Conservation (phyloP, 2,797 vertebrate genomes). For the Hafferia zeledoni region DNA sequence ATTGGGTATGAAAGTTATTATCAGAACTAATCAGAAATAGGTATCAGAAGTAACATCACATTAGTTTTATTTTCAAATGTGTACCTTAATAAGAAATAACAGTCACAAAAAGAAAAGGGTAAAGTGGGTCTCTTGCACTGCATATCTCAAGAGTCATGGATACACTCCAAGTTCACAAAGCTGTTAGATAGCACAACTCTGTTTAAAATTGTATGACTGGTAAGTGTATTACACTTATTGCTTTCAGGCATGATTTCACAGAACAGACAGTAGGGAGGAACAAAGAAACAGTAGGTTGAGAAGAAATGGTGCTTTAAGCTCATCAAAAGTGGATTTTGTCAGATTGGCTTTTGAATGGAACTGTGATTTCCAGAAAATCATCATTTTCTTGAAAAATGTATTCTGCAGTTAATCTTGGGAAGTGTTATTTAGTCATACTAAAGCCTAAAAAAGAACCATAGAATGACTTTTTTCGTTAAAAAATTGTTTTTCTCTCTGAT, state of each 20-base stretch:
- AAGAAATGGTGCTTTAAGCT: background rate
- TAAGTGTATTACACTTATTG: slow-evolving; percentile 1
- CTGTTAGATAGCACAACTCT: slow-evolving; percentile 34
- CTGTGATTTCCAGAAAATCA: background rate
- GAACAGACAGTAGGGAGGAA: background rate
- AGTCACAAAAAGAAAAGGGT: background rate
- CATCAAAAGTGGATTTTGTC: background rate
- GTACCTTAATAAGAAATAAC: background rate
- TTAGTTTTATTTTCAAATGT: background rate
- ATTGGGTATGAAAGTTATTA: background rate
- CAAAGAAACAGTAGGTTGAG: background rate
- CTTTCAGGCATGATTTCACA: slow-evolving; percentile 42
- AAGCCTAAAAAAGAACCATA: background rate
- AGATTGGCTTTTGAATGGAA: background rate
- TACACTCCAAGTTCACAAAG: background rate
- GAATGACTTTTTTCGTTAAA: background rate
- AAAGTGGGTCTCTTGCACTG: background rate
- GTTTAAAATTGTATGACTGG: slow-evolving; percentile 47
- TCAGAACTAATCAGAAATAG: background rate
- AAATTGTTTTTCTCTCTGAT: background rate
- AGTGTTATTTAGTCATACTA: fast-evolving
- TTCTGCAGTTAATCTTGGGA: background rate
- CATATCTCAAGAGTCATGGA: background rate
- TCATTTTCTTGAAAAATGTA: background rate
- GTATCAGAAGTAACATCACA: background rate